Conservation (phyloP, 2,797 vertebrate species). For the Alcedo atthis region DNA sequence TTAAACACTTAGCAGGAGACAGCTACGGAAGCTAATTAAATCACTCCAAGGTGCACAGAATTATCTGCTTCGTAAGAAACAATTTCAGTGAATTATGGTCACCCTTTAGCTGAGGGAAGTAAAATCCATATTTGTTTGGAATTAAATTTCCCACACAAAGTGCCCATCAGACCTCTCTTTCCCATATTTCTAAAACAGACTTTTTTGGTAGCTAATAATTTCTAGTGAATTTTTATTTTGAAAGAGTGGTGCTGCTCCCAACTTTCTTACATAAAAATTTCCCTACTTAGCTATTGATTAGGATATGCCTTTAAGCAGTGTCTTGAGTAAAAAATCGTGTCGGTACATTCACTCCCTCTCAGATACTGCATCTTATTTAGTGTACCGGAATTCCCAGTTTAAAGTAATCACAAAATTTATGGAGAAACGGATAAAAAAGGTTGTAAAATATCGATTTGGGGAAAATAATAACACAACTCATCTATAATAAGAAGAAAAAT, state of each 20-base stretch:
- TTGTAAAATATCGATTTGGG: constrained; percentile 97
- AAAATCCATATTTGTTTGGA: constrained; percentile 73
- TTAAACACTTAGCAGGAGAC: constrained; percentile 84
- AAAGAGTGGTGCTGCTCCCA: constrained; percentile 43
- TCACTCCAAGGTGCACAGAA: constrained; percentile 79
- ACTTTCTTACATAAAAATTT: constrained; percentile 49
- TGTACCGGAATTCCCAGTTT: constrained; percentile 98
- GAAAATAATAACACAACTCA: constrained; percentile 92
- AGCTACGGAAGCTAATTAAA: constrained; percentile 82
- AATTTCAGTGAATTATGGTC: constrained; percentile 78
- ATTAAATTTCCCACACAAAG: constrained; percentile 78
- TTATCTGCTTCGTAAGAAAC: constrained; percentile 82
- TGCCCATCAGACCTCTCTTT: constrained; percentile 52
- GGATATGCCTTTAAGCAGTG: constrained; percentile 67
- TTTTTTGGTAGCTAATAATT: constrained; percentile 7
- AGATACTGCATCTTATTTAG: constrained; percentile 91
- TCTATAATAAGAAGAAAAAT: constrained; percentile 98
- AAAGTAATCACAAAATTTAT: constrained; percentile 99
- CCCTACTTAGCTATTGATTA: constrained; percentile 73
- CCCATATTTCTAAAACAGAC: background rate
- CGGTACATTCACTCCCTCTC: constrained; percentile 75
- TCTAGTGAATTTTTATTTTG: constrained; percentile 63
- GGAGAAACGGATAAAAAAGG: constrained; percentile 99
- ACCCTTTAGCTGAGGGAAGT: constrained; percentile 73
- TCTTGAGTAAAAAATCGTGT: constrained; percentile 69